Base-by-base conservation (phyloP, 2,113 vertebrate species). In the Cyphomyrus discorhynchus region DNA sequence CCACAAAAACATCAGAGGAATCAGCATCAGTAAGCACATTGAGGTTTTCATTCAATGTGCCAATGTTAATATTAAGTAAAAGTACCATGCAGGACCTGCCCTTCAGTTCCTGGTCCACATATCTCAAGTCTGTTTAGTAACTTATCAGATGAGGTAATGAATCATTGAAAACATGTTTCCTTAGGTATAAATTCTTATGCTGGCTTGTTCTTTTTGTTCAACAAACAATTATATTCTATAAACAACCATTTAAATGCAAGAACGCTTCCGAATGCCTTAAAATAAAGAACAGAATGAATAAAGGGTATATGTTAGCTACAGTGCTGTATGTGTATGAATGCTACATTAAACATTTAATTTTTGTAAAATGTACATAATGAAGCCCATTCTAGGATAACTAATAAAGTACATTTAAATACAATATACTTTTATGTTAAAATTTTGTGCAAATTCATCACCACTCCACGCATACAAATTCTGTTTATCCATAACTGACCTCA, bases 1-100 rank as follows among this genome's bases (percentile, higher is more conserved):
- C 85, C 85, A 87, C 47, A 39, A 87, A 53, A 31, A 53, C 45
- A n/a, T 86, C 46, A 82, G 84, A 49, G 84, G 49, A 86, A 86
- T 82, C 27, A 50, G 49, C n/a, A 10, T 86, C 84, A 52, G 24
- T 27, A 86, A 50, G 82, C 82, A 50, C 46, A 49, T 0, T 27
- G 49, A 9, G 85, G 49, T 52, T 87, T 53, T 56, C 10, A 53
- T 39, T 31, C 13, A 39, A n/a, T 87, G 85, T 6, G 24, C 85
- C 31, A 53, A 31, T 17, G 27, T 17, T 86, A 52, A 47, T 49
- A 52, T 8, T 49, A 1, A 53, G 4, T 52, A 17, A 53, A 52
- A 53, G 17, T n/a, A 52, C 24, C 19, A 31, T 21, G 10, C n/a
- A 21, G 19, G 27, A 86, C 35, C 4, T 52, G 3, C 24, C 84